Evolutionary conservation across 2,113 vertebrate species (phyloP), one percentile per base, ranked within the genome.

Genomic region (Synchiropus splendidus): DNA sequence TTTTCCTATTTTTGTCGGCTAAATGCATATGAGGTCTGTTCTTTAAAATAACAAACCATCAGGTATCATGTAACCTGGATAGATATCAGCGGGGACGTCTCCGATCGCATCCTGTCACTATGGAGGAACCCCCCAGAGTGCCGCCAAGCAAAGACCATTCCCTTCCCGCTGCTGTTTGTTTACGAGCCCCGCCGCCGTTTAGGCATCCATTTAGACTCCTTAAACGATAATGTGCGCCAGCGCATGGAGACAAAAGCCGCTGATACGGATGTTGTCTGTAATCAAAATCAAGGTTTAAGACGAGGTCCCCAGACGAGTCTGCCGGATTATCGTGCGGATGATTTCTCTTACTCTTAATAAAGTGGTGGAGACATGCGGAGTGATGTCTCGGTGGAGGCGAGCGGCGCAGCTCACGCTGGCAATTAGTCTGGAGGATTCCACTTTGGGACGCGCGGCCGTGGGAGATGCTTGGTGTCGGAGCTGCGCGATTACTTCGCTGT

Each of bases 161-260:
- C 78, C 78, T 58, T 70, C 78, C 67, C 16, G 50, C 74, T 64
- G 75, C 58, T 81, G 77, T 79, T 83, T 85, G 73, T 84, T 83
- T 83, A 77, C 70, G 56, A 57, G 71, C 62, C 48, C 56, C 54
- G 71, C 64, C 48, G 64, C 64, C 18, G 41, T 79, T 79, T 79
- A 81, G 64, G 64, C 63, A 47, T 70, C 77, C 71, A 82, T 84
- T 83, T 56, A 46, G 68, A 56, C 63, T 64, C 64, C 80, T 81
- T 80, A 69, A 63, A 63, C 61, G 12, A 63, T 80, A 79, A 83
- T 80, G 74, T 64, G 72, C 63, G 55, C 67, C 67, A 68, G 76
- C 60, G 62, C 54, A 79, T 67, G 64, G 69, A 75, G 76, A 71
- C 54, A 45, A 4, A 38, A 33, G 48, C 45, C 21, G 51, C 42